Evolutionary conservation across 2,888 invertebrate genomes (phyloP), one percentile per base, ranked within the genome.

Genomic region (Thymelicus acteon): DNA sequence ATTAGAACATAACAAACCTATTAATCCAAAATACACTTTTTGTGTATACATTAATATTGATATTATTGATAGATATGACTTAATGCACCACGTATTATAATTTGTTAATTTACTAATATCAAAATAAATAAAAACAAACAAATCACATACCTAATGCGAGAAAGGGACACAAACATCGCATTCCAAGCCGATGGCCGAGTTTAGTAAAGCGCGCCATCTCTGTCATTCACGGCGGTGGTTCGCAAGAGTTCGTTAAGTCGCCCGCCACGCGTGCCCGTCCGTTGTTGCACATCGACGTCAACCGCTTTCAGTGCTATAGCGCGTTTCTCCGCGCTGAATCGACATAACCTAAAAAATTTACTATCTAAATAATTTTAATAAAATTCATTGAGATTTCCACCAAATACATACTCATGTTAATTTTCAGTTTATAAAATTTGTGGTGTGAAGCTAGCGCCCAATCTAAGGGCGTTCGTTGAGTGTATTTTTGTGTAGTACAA

Each of bases 401-500:
- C 80, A 81, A 80, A 80, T 79, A 88, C 37, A 92, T 90, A 92
- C 93, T 90, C 92, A 93, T 93, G 93, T 86, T 85, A 88, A 88
- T 85, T 87, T 91, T 88, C 84, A 90, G 88, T 90, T 90, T 85
- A 87, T 93, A 92, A 83, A 87, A 88, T 89, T 88, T 85, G 93
- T 93, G 93, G 83, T 89, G 92, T 92, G 93, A 83, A 84, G 83
- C 85, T 85, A 81, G 85, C 91, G 91, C 92, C 92, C 89, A 80
- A 78, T 74, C 77, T 77, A 79, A 80, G 88, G 93, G 93, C 89
- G 90, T 87, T 78, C 89, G 92, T 92, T 89, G 86, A 89, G 93
- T 93, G 93, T 89, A 89, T 94, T 94, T 94, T 94, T 94, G 94
- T 95, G 94, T 91, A 89, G 84, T 88, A 89, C 86, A 91, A 92